Evolutionary conservation across 2,888 invertebrate species (phyloP).

Genomic region (Quadroppia sp.): DNA sequence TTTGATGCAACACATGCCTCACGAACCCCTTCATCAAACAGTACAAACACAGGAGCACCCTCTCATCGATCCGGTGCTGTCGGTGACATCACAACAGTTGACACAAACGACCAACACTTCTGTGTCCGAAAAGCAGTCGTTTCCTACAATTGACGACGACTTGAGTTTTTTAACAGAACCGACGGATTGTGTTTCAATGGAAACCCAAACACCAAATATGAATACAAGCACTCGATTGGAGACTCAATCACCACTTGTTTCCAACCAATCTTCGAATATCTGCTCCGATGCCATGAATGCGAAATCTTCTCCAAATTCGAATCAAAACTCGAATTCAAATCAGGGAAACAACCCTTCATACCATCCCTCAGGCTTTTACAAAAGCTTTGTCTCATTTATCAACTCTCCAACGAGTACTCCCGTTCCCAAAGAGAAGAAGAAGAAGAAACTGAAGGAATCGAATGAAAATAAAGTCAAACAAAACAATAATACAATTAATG

Average conservation of each 20-base stretch:
- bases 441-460: conserved; percentile 24
- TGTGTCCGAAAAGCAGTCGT: conserved; percentile 22
- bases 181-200: conserved; percentile 25
- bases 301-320: conserved; percentile 3
- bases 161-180: conserved; percentile 25
- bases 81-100: conserved; percentile 15
- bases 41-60: conserved; percentile 31
- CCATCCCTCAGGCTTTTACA: not conserved
- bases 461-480: conserved; percentile 31
- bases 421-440: conserved; percentile 23
- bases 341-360: not conserved
- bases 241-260: conserved; percentile 13
- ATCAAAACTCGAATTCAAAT: conserved; percentile 23
- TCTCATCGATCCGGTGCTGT: conserved; percentile 19
- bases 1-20: conserved; percentile 27
- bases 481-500: conserved; percentile 6
- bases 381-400: conserved; percentile 13
- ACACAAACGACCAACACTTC: not conserved
- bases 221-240: not conserved
- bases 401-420: not conserved
- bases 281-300: conserved; percentile 12
- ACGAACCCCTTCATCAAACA: conserved; percentile 3
- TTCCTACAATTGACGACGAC: conserved; percentile 30
- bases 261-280: conserved; percentile 18
- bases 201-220: conserved; percentile 27